Conservation (phyloP, 2,797 vertebrate species). For the Strix occidentalis region DNA sequence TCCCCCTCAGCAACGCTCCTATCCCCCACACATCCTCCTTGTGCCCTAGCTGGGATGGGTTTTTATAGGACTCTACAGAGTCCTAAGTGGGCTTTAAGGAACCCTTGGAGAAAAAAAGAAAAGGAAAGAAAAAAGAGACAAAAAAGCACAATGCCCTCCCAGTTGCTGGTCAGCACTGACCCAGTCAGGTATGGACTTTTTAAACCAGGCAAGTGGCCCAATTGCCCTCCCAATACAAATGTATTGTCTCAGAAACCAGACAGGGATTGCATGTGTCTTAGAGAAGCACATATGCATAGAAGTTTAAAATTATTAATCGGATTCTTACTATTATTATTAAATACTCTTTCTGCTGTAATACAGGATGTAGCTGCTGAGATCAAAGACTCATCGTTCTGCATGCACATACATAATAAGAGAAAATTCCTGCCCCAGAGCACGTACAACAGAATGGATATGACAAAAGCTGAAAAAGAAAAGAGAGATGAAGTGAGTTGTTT, state of each 20-base stretch:
- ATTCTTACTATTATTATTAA: neutral
- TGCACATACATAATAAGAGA: neutral
- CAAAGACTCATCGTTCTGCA: neutral
- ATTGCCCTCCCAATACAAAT: neutral
- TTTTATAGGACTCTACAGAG: neutral
- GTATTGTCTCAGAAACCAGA: neutral
- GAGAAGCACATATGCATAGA: neutral
- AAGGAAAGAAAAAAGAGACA: neutral
- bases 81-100: neutral
- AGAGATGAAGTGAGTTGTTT: neutral
- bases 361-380: constrained; percentile 6
- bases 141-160: neutral
- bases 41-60: neutral
- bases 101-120: neutral
- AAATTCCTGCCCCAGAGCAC: constrained; percentile 12
- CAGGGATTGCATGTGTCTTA: neutral
- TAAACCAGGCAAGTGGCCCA: neutral
- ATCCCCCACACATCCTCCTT: neutral
- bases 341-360: neutral
- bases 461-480: neutral
- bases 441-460: neutral
- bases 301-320: neutral
- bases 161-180: rapidly evolving
- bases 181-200: neutral
- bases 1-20: neutral